These are phyloP conservation scores for Notarius quadriscutis DNA, from an alignment of 2,113 vertebrate species.

Conservation along the genomic window DNA sequence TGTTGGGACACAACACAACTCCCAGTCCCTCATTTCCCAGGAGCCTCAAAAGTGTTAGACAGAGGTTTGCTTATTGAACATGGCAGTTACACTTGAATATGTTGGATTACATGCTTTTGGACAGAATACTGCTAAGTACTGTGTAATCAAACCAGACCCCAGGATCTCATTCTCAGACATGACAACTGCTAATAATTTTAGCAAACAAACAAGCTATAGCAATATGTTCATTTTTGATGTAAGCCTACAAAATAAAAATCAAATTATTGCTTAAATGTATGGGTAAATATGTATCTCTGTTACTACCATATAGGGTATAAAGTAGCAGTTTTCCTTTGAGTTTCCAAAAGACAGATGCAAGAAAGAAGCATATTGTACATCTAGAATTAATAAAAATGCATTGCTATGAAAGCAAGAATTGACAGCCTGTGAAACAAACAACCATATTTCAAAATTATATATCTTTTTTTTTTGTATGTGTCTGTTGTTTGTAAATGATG, in stretches of 20 bases:
- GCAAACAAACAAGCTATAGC: background rate
- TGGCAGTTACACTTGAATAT: background rate
- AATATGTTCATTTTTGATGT: background rate
- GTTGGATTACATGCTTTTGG: background rate
- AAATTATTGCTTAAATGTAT: background rate
- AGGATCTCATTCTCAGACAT: background rate
- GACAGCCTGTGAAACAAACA: background rate
- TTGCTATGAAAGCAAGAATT: background rate
- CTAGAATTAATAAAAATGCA: background rate
- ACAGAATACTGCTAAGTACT: background rate
- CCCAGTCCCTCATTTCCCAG: too few species aligned
- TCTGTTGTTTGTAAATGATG: constrained; percentile 4
- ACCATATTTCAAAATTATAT: constrained; percentile 3
- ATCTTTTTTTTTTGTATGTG: background rate
- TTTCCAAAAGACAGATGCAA: background rate
- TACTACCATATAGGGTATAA: background rate
- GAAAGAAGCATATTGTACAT: background rate
- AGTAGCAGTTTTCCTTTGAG: background rate
- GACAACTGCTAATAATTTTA: background rate
- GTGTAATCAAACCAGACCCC: background rate
- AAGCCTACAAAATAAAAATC: background rate
- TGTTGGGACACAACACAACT: too few species aligned
- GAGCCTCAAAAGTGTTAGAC: too few species aligned
- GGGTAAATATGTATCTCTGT: background rate
- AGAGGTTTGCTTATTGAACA: background rate